Percentiles rank a stretch among this genome's conserved stretches.
Conservation (phyloP, 2,888 invertebrate genomes). For the Diarsia dahlii region DNA sequence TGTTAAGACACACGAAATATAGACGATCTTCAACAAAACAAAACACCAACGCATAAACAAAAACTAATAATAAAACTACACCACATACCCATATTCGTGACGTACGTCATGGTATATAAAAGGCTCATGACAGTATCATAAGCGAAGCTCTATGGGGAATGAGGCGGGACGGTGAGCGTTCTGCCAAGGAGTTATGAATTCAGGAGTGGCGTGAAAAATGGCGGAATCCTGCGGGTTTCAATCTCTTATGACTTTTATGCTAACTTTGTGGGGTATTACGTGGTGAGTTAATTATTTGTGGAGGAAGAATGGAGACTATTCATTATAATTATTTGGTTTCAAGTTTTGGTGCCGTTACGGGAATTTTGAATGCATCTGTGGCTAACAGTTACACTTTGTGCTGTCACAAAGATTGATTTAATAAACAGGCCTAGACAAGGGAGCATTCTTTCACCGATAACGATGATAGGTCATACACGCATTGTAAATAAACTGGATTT, state of each 20-base stretch:
- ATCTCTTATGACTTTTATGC: conserved; percentile 48
- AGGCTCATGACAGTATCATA: conserved; percentile 75
- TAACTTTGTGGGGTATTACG: conserved; percentile 29
- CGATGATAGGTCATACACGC: neutral
- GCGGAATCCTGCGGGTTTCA: conserved; percentile 49
- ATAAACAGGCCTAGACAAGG: neutral
- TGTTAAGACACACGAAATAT: neutral
- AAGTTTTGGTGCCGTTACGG: neutral
- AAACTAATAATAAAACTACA: conserved; percentile 35
- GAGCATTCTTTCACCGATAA: neutral
- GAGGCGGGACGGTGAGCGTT: conserved; percentile 68
- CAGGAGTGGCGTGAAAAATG: conserved; percentile 82
- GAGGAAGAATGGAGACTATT: conserved; percentile 16
- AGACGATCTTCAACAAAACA: conserved; percentile 1
- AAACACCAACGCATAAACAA: neutral
- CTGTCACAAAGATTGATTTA: neutral
- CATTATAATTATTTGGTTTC: neutral
- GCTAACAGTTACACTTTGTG: neutral
- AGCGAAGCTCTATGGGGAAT: conserved; percentile 77
- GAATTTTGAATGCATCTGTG: neutral
- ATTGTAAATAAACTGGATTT: neutral
- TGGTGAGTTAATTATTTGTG: conserved; percentile 44
- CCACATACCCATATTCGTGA: conserved; percentile 1
- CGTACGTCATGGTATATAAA: conserved; percentile 72
- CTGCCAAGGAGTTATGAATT: conserved; percentile 84